Evolutionary conservation across 2,888 invertebrate species (phyloP).

Genomic region (Operophtera brumata): DNA sequence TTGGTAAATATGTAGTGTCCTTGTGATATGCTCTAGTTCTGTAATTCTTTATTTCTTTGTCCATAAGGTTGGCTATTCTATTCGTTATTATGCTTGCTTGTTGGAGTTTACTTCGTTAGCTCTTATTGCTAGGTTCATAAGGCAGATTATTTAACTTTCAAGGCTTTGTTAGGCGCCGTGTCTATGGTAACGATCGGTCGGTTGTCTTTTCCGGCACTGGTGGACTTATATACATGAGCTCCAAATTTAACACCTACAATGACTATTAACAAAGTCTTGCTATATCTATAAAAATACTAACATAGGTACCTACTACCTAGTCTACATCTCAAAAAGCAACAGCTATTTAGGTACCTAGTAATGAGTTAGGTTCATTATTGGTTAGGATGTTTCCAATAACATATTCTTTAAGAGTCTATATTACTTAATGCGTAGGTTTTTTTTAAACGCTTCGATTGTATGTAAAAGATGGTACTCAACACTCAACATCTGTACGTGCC

Average conservation of each 20-base stretch:
- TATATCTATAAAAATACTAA: too few species aligned
- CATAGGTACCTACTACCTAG: too few species aligned
- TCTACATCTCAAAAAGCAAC: too few species aligned
- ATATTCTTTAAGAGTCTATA: too few species aligned
- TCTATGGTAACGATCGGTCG: slow-evolving; percentile 39
- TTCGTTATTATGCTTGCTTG: background rate
- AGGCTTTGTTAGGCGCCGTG: slow-evolving; percentile 41
- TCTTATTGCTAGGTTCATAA: background rate
- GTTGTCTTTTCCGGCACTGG: background rate
- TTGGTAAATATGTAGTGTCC: slow-evolving; percentile 16
- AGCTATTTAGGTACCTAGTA: too few species aligned
- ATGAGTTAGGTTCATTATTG: too few species aligned
- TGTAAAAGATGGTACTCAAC: too few species aligned
- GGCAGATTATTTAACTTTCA: background rate
- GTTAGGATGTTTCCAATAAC: too few species aligned
- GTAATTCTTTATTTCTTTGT: background rate
- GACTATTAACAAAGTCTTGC: too few species aligned
- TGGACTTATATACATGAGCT: background rate
- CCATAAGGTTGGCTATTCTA: background rate
- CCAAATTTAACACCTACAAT: background rate
- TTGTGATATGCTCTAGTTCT: slow-evolving; percentile 9
- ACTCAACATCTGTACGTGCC: too few species aligned
- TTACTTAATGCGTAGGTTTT: too few species aligned
- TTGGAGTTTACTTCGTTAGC: background rate
- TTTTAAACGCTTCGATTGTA: too few species aligned